phyloP scores from a whole-genome alignment of 1,140 invertebrate species.

The Rhagoletis pomonella region DNA sequence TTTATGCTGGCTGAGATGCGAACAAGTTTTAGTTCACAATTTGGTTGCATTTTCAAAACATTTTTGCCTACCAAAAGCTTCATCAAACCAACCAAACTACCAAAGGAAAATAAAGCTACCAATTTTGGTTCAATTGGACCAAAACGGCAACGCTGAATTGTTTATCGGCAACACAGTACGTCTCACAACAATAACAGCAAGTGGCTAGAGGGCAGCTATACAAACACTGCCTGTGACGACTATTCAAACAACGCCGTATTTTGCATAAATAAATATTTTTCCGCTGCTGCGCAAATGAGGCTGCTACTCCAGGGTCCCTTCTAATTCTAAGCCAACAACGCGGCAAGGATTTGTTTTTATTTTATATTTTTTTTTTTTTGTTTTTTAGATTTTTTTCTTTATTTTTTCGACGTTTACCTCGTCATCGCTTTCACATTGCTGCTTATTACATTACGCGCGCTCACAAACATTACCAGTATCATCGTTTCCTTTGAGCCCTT shows the following conservation, averaged over 20 bases:
- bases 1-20: no score
- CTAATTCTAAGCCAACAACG: neutral
- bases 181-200: neutral
- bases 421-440: neutral
- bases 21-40: no score
- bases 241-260: slow-evolving; percentile 18
- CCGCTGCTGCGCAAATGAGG: neutral
- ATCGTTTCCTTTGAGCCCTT: neutral
- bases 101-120: no score
- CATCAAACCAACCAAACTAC: no score
- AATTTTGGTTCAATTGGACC: no score
- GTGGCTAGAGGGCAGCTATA: no score
- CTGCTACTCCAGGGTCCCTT: neutral
- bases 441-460: neutral
- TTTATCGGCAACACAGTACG: neutral
- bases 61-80: no score
- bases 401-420: neutral
- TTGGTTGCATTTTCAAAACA: no score
- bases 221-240: neutral
- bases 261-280: slow-evolving; percentile 38
- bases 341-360: neutral
- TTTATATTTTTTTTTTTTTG: neutral
- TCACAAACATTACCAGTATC: neutral
- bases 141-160: no score
- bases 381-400: neutral